Evolutionary conservation across 2,113 vertebrate species (phyloP).

Genomic region (Lampris incognitus): DNA sequence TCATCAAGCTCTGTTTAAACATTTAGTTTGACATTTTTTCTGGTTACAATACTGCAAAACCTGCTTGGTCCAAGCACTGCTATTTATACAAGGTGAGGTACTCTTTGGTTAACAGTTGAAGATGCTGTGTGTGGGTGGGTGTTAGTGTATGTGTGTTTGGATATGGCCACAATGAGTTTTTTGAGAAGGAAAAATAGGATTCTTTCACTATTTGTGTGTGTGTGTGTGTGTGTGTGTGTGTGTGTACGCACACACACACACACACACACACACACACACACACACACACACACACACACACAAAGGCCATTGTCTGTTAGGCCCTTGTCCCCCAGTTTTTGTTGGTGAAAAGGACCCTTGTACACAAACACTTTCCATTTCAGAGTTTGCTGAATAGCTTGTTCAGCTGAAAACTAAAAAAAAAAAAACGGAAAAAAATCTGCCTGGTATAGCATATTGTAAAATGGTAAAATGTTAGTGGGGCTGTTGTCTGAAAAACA

Average conservation of each 20-base stretch:
- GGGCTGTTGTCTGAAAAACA: neutral
- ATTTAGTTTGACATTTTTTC: constrained; percentile 16
- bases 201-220: neutral
- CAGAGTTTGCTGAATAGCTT: constrained; percentile 6
- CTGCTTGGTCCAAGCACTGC: constrained; percentile 18
- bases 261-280: neutral
- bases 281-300: neutral
- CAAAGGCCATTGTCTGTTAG: neutral
- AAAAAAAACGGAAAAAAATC: neutral
- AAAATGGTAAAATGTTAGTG: neutral
- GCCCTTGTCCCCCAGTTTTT: neutral
- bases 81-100: neutral
- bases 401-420: neutral
- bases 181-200: neutral
- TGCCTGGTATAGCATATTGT: neutral
- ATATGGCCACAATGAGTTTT: neutral
- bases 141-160: neutral
- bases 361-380: neutral
- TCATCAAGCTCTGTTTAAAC: constrained; percentile 2
- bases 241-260: neutral
- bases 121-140: neutral
- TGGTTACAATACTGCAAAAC: constrained; percentile 34
- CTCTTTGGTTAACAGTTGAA: neutral
- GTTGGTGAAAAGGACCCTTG: neutral
- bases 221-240: too few species aligned